Base-by-base conservation (phyloP, 1,140 invertebrate species). In the Sycobia sp. region DNA sequence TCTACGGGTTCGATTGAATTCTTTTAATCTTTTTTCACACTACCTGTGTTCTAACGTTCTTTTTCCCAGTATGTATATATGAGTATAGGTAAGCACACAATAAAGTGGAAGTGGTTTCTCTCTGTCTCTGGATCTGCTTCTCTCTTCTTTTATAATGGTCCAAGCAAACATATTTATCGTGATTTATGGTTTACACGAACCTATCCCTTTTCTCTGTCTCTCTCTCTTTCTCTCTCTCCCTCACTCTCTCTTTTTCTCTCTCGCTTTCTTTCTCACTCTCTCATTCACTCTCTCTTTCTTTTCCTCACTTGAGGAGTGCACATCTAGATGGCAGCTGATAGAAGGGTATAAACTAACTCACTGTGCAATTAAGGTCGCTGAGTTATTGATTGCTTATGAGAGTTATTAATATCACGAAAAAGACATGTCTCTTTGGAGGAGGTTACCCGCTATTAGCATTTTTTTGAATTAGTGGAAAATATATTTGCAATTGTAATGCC, bases 141-240 rank as follows among this genome's bases (percentile, higher is more conserved):
- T 59, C 44, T 55, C 67, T 47, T 63, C 69, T 74, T 73, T 73
- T 76, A 76, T 77, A 78, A 76, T 77, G 75, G 74, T 67, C 61
- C 66, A 29, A 64, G 70, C 75, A 79, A 78, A 79, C 70, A 74
- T 80, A 79, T 78, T 80, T 79, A 77, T 78, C 76, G 74, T 80
- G 78, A 80, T 80, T 80, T 78, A 80, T 79, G 70, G 76, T 80
- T 79, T 78, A 80, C 75, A 79, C 73, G 73, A 70, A 71, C 65
- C 65, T 69, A 62, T 66, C 71, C 65, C 71, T 60, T 62, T 38
- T 22, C 51, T 50, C 36, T 27, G 41, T 38, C 23, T 50, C 46
- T 39, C 34, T 49, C 44, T 49, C 16, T 43, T 23, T 41, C 13
- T 51, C 47, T 70, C 65, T 7, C 22, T 4, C 25, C 27, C 29